Evolutionary conservation across 2,113 vertebrate genomes (phyloP).

Genomic region (Chrysemys picta): DNA sequence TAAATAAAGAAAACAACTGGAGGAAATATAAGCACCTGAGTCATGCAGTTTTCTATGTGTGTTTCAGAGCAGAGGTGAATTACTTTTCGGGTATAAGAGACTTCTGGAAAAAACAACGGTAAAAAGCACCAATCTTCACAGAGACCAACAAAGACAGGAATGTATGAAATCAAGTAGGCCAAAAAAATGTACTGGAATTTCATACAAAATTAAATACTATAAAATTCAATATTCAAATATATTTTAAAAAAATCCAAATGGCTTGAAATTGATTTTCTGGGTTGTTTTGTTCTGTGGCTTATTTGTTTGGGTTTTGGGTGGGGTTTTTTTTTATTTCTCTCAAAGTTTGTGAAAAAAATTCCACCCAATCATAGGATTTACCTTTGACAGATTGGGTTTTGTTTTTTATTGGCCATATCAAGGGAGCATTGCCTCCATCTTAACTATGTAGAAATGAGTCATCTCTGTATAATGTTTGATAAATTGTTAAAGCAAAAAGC

Average conservation of each 20-base stretch:
- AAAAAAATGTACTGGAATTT: neutral
- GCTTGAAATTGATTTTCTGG: neutral
- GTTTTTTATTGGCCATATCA: neutral
- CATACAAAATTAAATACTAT: neutral
- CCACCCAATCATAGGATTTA: neutral
- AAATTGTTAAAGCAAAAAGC: neutral
- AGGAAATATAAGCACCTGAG: neutral
- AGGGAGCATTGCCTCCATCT: neutral
- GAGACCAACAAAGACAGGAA: neutral
- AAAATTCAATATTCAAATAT: neutral
- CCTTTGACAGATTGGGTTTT: neutral
- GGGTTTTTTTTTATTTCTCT: neutral
- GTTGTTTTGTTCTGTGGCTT: neutral
- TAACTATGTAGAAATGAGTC: neutral
- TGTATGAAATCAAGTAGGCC: neutral
- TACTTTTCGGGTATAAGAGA: neutral
- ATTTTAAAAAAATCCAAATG: neutral
- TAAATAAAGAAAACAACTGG: neutral
- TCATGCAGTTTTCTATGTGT: neutral
- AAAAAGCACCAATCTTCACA: neutral
- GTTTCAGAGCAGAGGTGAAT: neutral
- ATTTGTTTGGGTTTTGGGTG: neutral
- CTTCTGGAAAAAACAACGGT: neutral
- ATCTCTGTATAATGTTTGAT: neutral
- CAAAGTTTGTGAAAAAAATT: neutral